Evolutionary conservation across 2,113 vertebrate genomes (phyloP).

Genomic region (Coptodon rendalli): DNA sequence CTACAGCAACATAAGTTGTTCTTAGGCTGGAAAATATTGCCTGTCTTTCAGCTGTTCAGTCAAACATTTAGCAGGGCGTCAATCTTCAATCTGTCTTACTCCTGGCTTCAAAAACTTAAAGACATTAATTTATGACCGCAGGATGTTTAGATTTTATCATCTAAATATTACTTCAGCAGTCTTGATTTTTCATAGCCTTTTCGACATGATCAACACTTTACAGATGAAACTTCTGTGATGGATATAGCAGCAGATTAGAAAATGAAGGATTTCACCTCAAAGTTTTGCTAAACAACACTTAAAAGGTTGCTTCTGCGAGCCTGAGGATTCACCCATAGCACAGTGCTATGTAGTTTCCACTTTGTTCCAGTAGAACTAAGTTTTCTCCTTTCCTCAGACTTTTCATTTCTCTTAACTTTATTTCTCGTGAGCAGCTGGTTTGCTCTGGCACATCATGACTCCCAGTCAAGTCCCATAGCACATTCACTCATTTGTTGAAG

Average conservation of each 20-base stretch:
- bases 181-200: not conserved
- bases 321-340: not conserved
- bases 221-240: not conserved
- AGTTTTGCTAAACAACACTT: not conserved
- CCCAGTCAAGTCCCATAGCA: not conserved
- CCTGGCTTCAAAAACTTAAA: not conserved
- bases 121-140: not conserved
- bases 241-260: not conserved
- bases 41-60: not conserved
- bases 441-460: not conserved
- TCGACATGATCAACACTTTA: not conserved
- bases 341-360: not conserved
- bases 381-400: not conserved
- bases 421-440: not conserved
- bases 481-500: not conserved
- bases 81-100: not conserved
- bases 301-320: not conserved
- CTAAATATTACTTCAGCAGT: not conserved
- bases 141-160: not conserved
- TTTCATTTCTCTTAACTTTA: not conserved
- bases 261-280: not conserved
- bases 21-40: not conserved
- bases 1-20: not conserved
- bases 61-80: not conserved
- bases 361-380: not conserved